Conservation (phyloP, 2,797 vertebrate species). For the Anniella stebbinsi region DNA sequence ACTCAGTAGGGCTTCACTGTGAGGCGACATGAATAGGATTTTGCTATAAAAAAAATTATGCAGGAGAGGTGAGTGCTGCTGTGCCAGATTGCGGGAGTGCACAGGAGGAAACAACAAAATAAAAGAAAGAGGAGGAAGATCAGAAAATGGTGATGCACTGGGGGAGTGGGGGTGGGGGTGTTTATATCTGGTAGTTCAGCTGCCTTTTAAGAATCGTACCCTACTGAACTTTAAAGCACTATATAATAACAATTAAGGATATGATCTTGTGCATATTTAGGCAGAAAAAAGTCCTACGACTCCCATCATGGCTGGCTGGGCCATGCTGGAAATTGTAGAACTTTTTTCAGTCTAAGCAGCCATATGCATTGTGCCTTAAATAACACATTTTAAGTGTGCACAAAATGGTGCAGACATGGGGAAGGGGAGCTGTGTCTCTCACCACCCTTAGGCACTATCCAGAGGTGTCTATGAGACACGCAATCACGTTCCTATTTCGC, state of each 20-base stretch:
- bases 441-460: background rate
- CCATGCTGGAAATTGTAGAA: too few species aligned
- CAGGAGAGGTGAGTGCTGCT: background rate
- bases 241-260: too few species aligned
- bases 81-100: background rate
- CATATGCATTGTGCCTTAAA: background rate
- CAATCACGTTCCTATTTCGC: background rate
- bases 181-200: background rate
- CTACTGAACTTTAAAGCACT: background rate
- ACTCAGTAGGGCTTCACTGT: background rate
- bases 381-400: background rate
- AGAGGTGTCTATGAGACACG: background rate
- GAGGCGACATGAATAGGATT: background rate
- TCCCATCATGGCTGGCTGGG: too few species aligned
- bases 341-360: background rate
- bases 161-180: too few species aligned
- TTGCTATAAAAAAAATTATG: background rate
- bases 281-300: too few species aligned
- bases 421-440: background rate
- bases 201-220: constrained; percentile 11
- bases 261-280: too few species aligned
- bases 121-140: background rate
- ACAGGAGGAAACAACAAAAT: background rate
- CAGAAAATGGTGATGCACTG: background rate
- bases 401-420: background rate